A percentile compares a stretch with the other conserved stretches of the same genome.
Evolutionary conservation across 2,113 vertebrate genomes (phyloP).

Genomic region (Xenotilapia leptura): DNA sequence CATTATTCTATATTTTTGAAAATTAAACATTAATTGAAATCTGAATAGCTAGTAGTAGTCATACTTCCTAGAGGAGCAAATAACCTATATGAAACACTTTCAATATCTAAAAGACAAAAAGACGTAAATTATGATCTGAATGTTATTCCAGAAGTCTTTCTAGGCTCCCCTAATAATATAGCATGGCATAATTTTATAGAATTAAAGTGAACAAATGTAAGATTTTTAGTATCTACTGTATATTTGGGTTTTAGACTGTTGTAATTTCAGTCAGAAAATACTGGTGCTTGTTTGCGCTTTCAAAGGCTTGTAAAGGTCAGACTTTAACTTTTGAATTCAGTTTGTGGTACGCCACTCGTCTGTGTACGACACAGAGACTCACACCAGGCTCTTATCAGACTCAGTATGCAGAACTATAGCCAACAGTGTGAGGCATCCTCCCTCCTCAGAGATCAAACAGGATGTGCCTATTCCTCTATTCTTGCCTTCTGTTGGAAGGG

Average conservation of each 20-base stretch:
- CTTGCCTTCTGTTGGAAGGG: slow-evolving; percentile 22
- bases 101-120: background rate
- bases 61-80: background rate
- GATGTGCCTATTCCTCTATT: slow-evolving; percentile 32
- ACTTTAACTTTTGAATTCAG: slow-evolving; percentile 12
- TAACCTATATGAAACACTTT: background rate
- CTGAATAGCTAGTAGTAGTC: background rate
- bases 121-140: background rate
- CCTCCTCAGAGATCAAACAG: slow-evolving; percentile 41
- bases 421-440: slow-evolving; percentile 19
- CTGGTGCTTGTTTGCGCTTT: background rate
- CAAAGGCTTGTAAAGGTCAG: slow-evolving; percentile 13
- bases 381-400: slow-evolving; percentile 13
- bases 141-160: background rate
- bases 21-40: background rate
- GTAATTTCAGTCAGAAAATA: background rate
- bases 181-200: background rate
- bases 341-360: background rate
- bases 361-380: background rate
- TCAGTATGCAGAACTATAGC: slow-evolving; percentile 36
- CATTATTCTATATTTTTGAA: background rate
- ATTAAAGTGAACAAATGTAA: background rate
- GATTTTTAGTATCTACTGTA: background rate
- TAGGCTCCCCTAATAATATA: background rate
- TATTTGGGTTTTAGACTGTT: background rate